Conservation (phyloP, 1,140 invertebrate genomes). For the Aporrectodea caliginosa region DNA sequence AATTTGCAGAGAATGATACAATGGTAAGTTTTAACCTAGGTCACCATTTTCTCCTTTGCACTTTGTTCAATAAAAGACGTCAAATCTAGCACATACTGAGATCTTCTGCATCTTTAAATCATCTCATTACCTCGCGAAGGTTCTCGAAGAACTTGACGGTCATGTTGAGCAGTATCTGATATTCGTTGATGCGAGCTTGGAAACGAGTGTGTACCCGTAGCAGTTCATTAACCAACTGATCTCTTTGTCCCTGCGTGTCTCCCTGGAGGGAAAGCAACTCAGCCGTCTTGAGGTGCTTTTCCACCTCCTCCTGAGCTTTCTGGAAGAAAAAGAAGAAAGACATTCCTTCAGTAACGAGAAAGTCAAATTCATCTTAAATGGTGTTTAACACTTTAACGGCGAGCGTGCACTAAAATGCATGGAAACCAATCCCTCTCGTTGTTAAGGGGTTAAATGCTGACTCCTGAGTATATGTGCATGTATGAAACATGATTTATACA, state of each 20-base stretch:
- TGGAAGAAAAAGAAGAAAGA: constrained; percentile 37
- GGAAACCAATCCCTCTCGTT: not conserved
- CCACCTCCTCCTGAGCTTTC: constrained; percentile 67
- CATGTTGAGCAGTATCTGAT: constrained; percentile 69
- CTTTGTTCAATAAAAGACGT: too few relatives aligned
- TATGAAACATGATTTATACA: not conserved
- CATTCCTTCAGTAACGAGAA: not conserved
- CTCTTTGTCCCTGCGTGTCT: constrained; percentile 56
- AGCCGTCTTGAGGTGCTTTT: constrained; percentile 66
- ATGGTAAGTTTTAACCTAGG: too few relatives aligned
- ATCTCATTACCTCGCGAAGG: constrained; percentile 64
- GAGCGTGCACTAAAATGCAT: too few relatives aligned
- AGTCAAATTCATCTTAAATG: not conserved
- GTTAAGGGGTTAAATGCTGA: not conserved
- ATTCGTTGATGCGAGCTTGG: constrained; percentile 67
- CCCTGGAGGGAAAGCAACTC: constrained; percentile 57
- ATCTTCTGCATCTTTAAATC: too few relatives aligned
- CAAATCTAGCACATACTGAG: too few relatives aligned
- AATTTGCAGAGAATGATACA: too few relatives aligned
- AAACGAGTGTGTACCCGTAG: constrained; percentile 63
- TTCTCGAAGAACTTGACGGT: constrained; percentile 68
- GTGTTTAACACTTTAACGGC: too few relatives aligned
- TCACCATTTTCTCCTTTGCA: too few relatives aligned
- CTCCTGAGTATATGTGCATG: not conserved
- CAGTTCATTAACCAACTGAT: constrained; percentile 63